phyloP scores from a whole-genome alignment of 2,888 invertebrate species.

The Vannuccia rotundouncinata region DNA sequence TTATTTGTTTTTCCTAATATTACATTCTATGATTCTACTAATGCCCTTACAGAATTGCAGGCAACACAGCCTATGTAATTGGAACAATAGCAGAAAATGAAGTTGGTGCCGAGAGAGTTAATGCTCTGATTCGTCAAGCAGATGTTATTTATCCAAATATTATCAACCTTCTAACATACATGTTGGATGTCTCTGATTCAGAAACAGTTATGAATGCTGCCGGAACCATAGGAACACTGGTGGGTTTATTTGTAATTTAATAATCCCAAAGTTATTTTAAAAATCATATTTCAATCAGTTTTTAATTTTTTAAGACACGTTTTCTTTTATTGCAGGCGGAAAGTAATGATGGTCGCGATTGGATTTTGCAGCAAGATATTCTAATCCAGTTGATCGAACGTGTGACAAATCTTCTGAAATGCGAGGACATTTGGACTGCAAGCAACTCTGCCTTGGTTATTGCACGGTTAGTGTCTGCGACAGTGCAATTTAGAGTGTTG shows the following conservation, averaged over 20 bases:
- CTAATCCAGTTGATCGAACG: slow-evolving; percentile 46
- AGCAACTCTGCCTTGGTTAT: slow-evolving; percentile 56
- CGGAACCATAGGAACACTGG: slow-evolving; percentile 55
- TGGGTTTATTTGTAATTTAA: slow-evolving; percentile 28
- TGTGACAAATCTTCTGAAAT: slow-evolving; percentile 48
- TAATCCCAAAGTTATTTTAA: neutral
- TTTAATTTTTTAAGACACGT: neutral
- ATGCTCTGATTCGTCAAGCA: slow-evolving; percentile 45
- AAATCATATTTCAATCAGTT: neutral
- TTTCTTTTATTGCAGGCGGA: slow-evolving; percentile 47
- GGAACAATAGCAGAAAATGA: slow-evolving; percentile 55
- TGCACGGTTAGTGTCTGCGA: slow-evolving; percentile 47
- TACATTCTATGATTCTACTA: neutral
- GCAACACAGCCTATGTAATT: slow-evolving; percentile 55
- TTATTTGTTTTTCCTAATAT: too few relatives aligned
- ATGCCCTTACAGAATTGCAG: slow-evolving; percentile 50
- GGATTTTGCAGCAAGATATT: slow-evolving; percentile 51
- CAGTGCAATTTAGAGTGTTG: neutral
- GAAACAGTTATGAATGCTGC: slow-evolving; percentile 58
- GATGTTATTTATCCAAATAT: slow-evolving; percentile 45
- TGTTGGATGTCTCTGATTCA: slow-evolving; percentile 52
- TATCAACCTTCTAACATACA: slow-evolving; percentile 48
- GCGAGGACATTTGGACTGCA: slow-evolving; percentile 54
- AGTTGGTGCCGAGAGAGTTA: slow-evolving; percentile 50
- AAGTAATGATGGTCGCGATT: slow-evolving; percentile 51